Evolutionary conservation across 2,888 invertebrate genomes (phyloP).

Genomic region (Dendrolimus houi): DNA sequence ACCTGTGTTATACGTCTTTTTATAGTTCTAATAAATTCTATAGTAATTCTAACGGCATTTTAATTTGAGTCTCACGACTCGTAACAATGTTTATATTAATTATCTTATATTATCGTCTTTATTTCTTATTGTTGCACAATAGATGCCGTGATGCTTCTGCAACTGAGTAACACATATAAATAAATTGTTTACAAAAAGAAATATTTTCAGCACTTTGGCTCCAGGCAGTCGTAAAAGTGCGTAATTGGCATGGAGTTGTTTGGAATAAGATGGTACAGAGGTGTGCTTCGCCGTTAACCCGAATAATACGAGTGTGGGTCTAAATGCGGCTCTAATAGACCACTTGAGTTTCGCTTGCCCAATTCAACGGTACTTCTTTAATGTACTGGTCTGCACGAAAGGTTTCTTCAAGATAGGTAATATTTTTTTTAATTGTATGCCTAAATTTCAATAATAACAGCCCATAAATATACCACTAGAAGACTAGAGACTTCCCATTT

Average conservation of each 20-base stretch:
- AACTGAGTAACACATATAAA: too few species aligned
- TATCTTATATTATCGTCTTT: too few species aligned
- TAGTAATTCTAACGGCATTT: too few species aligned
- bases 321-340: constrained; percentile 61
- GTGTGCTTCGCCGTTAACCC: constrained; percentile 56
- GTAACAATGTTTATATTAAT: too few species aligned
- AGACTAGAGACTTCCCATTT: too few species aligned
- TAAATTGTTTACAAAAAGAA: neutral
- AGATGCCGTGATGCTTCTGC: too few species aligned
- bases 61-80: too few species aligned
- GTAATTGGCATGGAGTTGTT: neutral
- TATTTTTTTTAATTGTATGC: neutral
- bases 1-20: too few species aligned
- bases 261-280: neutral
- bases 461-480: too few species aligned
- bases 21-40: too few species aligned
- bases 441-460: too few species aligned
- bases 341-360: constrained; percentile 71
- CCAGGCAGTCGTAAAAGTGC: neutral
- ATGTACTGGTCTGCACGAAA: constrained; percentile 29
- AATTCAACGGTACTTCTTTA: constrained; percentile 61
- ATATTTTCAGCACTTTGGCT: constrained; percentile 7
- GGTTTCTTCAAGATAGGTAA: constrained; percentile 5
- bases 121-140: too few species aligned
- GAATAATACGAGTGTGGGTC: constrained; percentile 54